Base-by-base conservation (phyloP, 1,140 invertebrate genomes). In the Pogonomyrmex barbatus region DNA sequence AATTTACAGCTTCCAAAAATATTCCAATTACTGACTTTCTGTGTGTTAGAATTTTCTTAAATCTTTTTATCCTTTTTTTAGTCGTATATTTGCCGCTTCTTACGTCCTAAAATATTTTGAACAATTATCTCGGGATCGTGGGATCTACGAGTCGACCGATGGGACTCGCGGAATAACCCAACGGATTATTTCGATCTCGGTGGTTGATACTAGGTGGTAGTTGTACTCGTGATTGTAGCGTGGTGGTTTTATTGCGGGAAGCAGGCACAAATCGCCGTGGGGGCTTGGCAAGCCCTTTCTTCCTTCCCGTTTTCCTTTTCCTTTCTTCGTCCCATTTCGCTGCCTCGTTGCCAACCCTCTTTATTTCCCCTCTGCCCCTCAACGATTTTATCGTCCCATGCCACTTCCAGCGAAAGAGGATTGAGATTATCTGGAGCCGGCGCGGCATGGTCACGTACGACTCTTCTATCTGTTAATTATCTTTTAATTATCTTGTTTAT, bases 401-500 rank as follows among this genome's bases (percentile, higher is more conserved):
- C 82, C 73, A 78, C 70, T 45, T 67, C 45, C 50, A 54, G 24
- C 78, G 84, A 79, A 90, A 81, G 89, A 85, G 78, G 85, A 91
- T 88, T 79, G 82, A 87, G 88, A 92, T 92, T 90, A 91, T 91
- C 85, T 84, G 45, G 8, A 30, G 3, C 65, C 33, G 14, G 45
- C 52, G 12, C 70, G 68, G 67, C 71, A 81, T 67, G 56, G 92
- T 92, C 89, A 91, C 91, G 92, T 92, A 89, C 84, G 36, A 52
- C 82, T 77, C 58, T 82, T 52, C 87, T 89, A 89, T 91, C 84
- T 82, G 92, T 92, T 93, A 92, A 93, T 93, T 91, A 92, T 89
- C 92, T 93, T 93, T 93, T 93, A 92, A 93, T 93, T 91, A 92
- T 93, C 92, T 92, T 93, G 91, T 93, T 93, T 93, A 93, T 92